phyloP scores from a whole-genome alignment of 2,113 vertebrate genomes.

The Euleptes europaea region DNA sequence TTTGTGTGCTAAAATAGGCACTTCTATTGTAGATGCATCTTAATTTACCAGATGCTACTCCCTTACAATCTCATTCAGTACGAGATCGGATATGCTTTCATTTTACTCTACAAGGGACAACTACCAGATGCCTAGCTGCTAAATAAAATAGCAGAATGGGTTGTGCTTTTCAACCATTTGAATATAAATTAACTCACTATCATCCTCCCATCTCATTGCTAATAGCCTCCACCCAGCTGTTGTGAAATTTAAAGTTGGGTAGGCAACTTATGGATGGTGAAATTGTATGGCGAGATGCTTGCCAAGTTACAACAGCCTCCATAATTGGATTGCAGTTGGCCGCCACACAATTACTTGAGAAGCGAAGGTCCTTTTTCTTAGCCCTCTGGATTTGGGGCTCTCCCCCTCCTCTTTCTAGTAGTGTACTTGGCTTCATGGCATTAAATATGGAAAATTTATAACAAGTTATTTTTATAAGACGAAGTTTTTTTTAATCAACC shows the following conservation, averaged over 20 bases:
- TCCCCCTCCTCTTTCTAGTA: neutral
- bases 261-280: neutral
- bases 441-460: constrained; percentile 21
- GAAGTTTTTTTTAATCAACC: neutral
- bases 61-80: neutral
- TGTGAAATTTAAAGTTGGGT: too few relatives aligned
- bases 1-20: neutral
- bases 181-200: neutral
- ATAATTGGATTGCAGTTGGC: neutral
- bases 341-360: neutral
- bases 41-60: neutral
- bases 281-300: neutral
- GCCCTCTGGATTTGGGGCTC: too few relatives aligned
- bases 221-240: too few relatives aligned
- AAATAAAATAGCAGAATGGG: neutral
- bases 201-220: neutral
- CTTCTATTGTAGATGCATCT: neutral
- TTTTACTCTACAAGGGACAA: neutral
- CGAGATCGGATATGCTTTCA: neutral
- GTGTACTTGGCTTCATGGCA: neutral
- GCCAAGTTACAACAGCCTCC: neutral
- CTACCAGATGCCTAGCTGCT: neutral
- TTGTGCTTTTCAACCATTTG: neutral
- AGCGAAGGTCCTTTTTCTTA: neutral
- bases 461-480: constrained; percentile 9